Percentiles rank a stretch among this genome's conserved stretches.
phyloP scores from a whole-genome alignment of 2,113 vertebrate genomes.

The Aleadryas rufinucha region DNA sequence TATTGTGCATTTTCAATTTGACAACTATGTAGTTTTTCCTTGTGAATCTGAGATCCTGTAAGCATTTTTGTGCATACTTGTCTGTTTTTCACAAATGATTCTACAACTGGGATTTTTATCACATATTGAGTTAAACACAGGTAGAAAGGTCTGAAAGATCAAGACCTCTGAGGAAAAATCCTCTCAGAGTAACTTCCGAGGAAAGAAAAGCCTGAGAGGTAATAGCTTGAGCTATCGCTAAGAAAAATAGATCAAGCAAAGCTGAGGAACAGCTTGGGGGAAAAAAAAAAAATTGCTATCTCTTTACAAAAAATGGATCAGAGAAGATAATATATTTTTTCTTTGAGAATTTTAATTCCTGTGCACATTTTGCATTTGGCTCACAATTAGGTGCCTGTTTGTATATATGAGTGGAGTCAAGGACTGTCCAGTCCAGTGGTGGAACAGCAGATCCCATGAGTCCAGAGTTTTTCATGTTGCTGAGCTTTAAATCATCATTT shows the following conservation, averaged over 20 bases:
- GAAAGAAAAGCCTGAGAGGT: neutral
- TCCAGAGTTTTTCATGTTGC: neutral
- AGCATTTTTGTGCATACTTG: neutral
- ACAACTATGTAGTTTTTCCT: neutral
- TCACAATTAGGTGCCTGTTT: neutral
- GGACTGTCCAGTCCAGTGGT: neutral
- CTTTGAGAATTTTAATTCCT: neutral
- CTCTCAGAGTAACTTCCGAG: neutral
- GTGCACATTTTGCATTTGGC: neutral
- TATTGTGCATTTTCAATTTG: conserved; percentile 23
- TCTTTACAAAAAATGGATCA: neutral
- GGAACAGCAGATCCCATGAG: neutral
- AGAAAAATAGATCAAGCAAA: neutral
- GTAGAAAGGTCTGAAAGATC: conserved; percentile 37
- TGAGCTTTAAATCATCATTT: neutral
- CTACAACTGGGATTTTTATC: conserved; percentile 9
- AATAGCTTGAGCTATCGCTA: neutral
- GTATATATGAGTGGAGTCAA: neutral
- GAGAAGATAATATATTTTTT: neutral
- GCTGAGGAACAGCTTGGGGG: neutral
- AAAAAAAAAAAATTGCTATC: neutral
- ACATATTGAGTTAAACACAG: neutral
- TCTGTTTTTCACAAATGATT: neutral
- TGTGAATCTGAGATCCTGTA: neutral
- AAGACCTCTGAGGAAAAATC: conserved; percentile 6